Conservation (phyloP, 2,113 vertebrate species). For the Lichenostomus cassidix region DNA sequence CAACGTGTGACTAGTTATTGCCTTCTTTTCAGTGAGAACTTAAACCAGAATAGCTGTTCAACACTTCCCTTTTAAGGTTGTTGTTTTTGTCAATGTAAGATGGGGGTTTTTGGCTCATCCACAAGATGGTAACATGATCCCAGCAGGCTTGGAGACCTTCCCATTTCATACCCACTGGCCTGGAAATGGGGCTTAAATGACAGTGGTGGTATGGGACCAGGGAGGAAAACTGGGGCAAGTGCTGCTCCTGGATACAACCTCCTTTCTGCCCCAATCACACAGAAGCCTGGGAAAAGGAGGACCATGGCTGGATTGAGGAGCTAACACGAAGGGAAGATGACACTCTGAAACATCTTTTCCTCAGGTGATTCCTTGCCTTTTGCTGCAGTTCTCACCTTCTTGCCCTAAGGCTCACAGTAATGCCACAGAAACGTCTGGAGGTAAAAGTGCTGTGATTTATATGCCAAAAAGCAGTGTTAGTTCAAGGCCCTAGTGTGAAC, state of each 20-base stretch:
- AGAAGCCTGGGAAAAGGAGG: background rate
- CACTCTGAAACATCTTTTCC: background rate
- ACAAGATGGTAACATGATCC: background rate
- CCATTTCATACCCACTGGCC: background rate
- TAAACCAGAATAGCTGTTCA: background rate
- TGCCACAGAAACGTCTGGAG: background rate
- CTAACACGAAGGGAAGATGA: background rate
- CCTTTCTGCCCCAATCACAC: background rate
- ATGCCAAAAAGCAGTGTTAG: background rate
- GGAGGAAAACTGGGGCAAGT: background rate
- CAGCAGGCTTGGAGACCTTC: background rate
- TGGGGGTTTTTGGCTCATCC: rapidly evolving
- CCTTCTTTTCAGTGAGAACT: background rate
- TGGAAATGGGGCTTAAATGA: background rate
- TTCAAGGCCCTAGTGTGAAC: background rate
- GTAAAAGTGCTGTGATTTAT: background rate
- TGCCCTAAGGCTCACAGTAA: background rate
- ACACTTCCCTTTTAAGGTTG: background rate
- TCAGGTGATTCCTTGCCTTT: background rate
- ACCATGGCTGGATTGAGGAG: background rate
- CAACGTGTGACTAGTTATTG: background rate
- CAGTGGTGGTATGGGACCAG: background rate
- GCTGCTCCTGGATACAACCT: background rate
- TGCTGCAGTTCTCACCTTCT: background rate
- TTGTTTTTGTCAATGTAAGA: background rate